These are phyloP conservation scores for Drosophila lutescens DNA, from an alignment of 2,888 invertebrate genomes.

Conservation along the genomic window DNA sequence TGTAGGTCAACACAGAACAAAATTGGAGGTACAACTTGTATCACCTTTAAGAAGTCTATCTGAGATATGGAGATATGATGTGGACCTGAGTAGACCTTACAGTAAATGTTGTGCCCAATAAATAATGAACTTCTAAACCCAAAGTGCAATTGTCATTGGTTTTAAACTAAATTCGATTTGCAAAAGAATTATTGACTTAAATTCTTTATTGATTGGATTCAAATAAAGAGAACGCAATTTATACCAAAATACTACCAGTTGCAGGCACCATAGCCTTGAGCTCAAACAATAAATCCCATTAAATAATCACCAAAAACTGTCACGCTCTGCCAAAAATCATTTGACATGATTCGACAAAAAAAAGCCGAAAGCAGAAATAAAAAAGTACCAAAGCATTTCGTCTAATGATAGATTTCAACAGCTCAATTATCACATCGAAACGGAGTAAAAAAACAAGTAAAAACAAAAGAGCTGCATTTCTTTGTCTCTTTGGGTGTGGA, in stretches of 20 bases:
- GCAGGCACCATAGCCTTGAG: conserved; percentile 52
- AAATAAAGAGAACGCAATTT: not conserved
- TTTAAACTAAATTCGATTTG: too few species aligned
- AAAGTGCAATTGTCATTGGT: too few species aligned
- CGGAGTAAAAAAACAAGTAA: not conserved
- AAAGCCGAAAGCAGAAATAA: conserved; percentile 4
- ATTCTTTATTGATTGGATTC: not conserved
- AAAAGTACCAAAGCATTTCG: conserved; percentile 16
- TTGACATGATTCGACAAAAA: conserved; percentile 43
- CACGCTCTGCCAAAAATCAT: conserved; percentile 34
- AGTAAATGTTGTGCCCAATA: too few species aligned
- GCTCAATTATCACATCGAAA: conserved; percentile 31
- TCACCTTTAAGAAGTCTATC: too few species aligned
- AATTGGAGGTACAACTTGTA: not conserved
- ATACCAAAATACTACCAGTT: not conserved
- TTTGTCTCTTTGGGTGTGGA: conserved; percentile 19
- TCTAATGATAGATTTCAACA: conserved; percentile 41
- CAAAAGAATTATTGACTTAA: not conserved
- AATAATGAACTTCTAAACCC: too few species aligned
- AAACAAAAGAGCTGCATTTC: conserved; percentile 1
- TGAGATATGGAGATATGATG: too few species aligned
- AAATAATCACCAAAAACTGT: conserved; percentile 39
- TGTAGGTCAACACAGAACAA: not conserved
- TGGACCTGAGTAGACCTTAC: too few species aligned
- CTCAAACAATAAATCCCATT: conserved; percentile 21